Percentiles rank a stretch among this genome's conserved stretches.
Conservation (phyloP, 2,888 invertebrate genomes). For the Coelogynopora nodosa region DNA sequence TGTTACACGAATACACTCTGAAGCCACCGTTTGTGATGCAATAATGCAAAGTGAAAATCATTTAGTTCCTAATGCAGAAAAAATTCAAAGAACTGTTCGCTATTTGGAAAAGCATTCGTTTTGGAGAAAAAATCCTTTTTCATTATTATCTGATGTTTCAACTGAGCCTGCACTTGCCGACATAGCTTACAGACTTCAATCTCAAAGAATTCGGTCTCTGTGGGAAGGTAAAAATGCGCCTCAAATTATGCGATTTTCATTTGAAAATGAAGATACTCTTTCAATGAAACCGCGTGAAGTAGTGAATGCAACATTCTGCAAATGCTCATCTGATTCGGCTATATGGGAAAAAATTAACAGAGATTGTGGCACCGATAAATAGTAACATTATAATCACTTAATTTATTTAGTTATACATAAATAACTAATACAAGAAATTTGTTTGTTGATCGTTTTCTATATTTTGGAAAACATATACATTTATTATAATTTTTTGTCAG, state of each 20-base stretch:
- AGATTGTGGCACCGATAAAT: background rate
- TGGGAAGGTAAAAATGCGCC: conserved; percentile 22
- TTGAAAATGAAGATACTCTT: background rate
- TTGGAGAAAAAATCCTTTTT: conserved; percentile 26
- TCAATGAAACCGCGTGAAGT: background rate
- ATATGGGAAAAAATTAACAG: conserved; percentile 19
- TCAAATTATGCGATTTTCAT: background rate
- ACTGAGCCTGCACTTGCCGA: conserved; percentile 11
- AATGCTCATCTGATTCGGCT: conserved; percentile 3
- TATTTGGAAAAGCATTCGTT: conserved; percentile 3
- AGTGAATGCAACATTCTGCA: background rate
- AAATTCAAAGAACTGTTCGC: conserved; percentile 1
- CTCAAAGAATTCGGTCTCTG: conserved; percentile 7
- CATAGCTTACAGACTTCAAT: conserved; percentile 3
- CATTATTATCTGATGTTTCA: background rate
- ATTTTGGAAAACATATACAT: too few relatives aligned
- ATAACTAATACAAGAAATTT: too few relatives aligned
- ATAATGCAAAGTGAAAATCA: conserved; percentile 18
- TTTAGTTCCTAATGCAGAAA: conserved; percentile 19
- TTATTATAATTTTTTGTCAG: too few relatives aligned
- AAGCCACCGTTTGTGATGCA: conserved; percentile 1
- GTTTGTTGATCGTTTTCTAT: too few relatives aligned
- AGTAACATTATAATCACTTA: too few relatives aligned
- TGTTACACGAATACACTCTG: background rate
- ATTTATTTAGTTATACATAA: too few relatives aligned